These are phyloP conservation scores for Beaufortia kweichowensis DNA, from an alignment of 2,113 vertebrate species.

Conservation along the genomic window DNA sequence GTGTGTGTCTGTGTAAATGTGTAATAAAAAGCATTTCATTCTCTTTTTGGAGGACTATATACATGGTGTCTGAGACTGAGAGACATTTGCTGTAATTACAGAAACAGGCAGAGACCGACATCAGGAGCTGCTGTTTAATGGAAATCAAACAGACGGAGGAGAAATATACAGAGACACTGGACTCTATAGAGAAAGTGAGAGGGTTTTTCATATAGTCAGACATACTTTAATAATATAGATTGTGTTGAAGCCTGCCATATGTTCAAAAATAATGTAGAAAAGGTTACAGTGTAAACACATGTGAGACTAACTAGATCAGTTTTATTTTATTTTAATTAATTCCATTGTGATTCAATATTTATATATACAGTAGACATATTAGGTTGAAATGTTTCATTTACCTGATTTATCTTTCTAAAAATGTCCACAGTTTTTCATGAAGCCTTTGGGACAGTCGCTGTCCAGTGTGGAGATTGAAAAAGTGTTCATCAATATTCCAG, in stretches of 20 bases:
- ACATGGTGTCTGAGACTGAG: background rate
- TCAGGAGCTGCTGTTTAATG: conserved; percentile 89
- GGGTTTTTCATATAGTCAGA: conserved; percentile 7
- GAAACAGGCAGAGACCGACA: conserved; percentile 89
- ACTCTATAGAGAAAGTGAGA: conserved; percentile 90
- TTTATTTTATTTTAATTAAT: too few relatives aligned
- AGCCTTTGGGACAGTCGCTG: conserved; percentile 86
- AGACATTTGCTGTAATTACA: conserved; percentile 70
- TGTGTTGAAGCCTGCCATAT: too few relatives aligned
- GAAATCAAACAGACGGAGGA: conserved; percentile 98
- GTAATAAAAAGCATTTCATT: too few relatives aligned
- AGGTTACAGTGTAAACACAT: too few relatives aligned
- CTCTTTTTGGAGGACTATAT: background rate
- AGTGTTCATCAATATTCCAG: conserved; percentile 95
- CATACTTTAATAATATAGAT: background rate
- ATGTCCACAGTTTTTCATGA: conserved; percentile 88
- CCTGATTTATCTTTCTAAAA: too few relatives aligned
- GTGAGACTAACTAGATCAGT: too few relatives aligned
- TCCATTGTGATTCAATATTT: too few relatives aligned
- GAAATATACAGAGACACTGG: conserved; percentile 96
- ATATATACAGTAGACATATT: too few relatives aligned
- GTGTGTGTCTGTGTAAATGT: too few relatives aligned
- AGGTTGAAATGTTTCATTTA: too few relatives aligned
- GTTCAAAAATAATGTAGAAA: too few relatives aligned
- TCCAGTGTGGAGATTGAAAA: conserved; percentile 82